Evolutionary conservation across 1,140 invertebrate genomes (phyloP), one percentile per base, ranked within the genome.

Genomic region (Apis laboriosa): DNA sequence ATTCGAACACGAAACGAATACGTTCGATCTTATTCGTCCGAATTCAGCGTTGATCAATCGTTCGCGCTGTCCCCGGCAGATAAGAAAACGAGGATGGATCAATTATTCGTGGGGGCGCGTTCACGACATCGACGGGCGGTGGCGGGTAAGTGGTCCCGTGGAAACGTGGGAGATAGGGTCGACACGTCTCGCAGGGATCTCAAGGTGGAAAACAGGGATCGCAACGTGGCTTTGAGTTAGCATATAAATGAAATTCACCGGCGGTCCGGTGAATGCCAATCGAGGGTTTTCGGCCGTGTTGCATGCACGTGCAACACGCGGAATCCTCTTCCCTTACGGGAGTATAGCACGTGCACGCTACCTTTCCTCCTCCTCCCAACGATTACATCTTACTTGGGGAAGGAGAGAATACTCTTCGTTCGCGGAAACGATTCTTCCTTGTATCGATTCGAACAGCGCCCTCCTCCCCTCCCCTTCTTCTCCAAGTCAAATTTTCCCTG

Each of bases 231-330:
- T 83, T 83, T 76, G 77, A 74, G 87, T 88, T 88, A 88, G 87
- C 87, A 88, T 88, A 88, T 88, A 88, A 88, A 88, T 88, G 87
- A 88, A 88, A 88, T 88, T 86, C 84, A 51, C 80, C 84, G 34
- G 82, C 61, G 80, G 80, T 80, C 80, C 77, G 84, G 66, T 85
- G 87, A 85, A 88, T 88, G 86, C 79, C 86, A 88, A 88, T 88
- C 66, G 28, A 60, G 86, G 60, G 34, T 77, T 63, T 43, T 43
- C 61, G 49, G 19, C 19, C 51, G 49, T 66, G 71, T 55, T 76
- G 74, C 75, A 67, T 61, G 49, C n/a, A 19, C 55, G 53, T 58
- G 71, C 68, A 84, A 58, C 72, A 60, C 76, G 21, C 71, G 80
- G 66, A 82, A 55, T 67, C 21, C 58, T 67, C 21, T 58, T 51